A percentile compares a stretch with the other conserved stretches of the same genome.
These are phyloP conservation scores for Crambe crambe DNA, from an alignment of 37 sponge, comb jelly and placozoan species.

Conservation along the genomic window DNA sequence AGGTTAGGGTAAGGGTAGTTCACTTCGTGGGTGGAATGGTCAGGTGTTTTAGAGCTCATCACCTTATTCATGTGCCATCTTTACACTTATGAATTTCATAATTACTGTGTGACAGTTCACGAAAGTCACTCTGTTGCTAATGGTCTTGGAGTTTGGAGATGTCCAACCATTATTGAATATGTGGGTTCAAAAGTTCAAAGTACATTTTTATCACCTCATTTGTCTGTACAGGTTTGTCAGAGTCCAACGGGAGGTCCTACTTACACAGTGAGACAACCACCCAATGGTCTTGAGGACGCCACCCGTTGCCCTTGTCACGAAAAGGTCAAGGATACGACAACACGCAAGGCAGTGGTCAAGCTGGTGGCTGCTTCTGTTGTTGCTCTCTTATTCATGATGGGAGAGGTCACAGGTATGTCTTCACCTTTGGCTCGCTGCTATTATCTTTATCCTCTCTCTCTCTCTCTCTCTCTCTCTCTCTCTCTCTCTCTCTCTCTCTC, in stretches of 20 bases:
- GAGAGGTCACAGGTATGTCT: conserved; percentile 82
- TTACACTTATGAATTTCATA: no score
- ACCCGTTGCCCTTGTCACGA: conserved; percentile 58
- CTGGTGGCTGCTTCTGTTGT: conserved; percentile 78
- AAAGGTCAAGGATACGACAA: conserved; percentile 11
- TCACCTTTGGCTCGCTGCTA: background rate
- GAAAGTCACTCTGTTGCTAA: no score
- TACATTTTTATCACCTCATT: background rate
- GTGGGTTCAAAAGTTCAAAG: no score
- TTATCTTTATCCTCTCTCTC: background rate
- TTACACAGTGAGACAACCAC: background rate
- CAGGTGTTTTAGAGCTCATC: no score
- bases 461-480: conserved; percentile 6
- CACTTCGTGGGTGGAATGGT: no score
- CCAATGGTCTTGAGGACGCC: background rate
- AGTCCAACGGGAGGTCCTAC: conserved; percentile 12
- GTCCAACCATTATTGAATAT: no score
- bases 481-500: background rate
- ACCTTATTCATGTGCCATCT: no score
- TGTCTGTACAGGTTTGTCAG: conserved; percentile 5
- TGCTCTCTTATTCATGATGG: conserved; percentile 89
- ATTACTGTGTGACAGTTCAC: no score
- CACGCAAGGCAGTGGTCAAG: conserved; percentile 78
- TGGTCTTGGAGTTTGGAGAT: no score
- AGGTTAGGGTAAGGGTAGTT: no score